Conservation (phyloP, 2,797 vertebrate genomes). For the Pitangus sulphuratus region DNA sequence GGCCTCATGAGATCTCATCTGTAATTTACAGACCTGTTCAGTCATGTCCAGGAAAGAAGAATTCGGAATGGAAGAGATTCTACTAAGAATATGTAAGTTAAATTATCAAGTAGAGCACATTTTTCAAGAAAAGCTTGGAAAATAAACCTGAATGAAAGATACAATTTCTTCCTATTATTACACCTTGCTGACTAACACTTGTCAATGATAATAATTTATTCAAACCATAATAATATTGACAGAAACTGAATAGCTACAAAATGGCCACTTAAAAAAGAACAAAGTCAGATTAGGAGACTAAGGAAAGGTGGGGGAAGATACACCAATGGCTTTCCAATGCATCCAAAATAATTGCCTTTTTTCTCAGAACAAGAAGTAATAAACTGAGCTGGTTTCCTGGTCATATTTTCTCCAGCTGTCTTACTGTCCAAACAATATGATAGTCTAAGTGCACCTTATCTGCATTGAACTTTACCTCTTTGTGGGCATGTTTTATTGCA, state of each 20-base stretch:
- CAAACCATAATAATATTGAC: background rate
- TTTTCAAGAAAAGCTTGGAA: background rate
- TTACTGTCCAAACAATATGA: background rate
- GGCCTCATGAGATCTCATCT: background rate
- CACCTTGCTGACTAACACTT: accelerated
- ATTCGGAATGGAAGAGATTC: background rate
- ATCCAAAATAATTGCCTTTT: background rate
- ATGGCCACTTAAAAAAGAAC: background rate
- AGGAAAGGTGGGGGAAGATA: background rate
- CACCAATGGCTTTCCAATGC: background rate
- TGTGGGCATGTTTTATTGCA: background rate
- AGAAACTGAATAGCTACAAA: background rate
- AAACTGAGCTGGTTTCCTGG: background rate
- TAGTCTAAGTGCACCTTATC: background rate
- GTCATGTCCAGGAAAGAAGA: background rate
- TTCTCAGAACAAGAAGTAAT: background rate
- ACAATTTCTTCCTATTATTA: background rate
- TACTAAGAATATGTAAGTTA: background rate
- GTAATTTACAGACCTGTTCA: background rate
- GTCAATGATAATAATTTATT: background rate
- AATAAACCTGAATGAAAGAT: background rate
- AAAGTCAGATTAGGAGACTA: background rate
- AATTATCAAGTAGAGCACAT: background rate
- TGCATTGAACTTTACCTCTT: background rate
- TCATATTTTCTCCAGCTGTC: background rate